A percentile compares a stretch with the other conserved stretches of the same genome.
Conservation (phyloP, 2,888 invertebrate species). For the Nymphalis urticae region DNA sequence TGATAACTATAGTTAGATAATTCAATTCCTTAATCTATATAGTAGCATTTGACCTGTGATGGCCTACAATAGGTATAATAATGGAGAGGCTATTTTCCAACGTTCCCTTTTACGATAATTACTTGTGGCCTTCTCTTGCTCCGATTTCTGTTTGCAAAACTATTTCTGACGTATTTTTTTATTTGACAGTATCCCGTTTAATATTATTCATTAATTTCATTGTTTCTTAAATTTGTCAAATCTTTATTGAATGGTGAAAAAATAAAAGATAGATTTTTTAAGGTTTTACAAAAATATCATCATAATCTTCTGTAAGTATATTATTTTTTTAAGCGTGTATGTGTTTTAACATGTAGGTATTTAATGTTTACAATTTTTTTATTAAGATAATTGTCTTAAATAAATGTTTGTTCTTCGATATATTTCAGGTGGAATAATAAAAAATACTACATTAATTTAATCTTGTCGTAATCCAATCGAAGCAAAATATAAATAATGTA, state of each 20-base stretch:
- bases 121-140: conserved; percentile 48
- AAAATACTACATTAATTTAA: too few species aligned
- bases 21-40: conserved; percentile 41
- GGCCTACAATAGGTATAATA: conserved; percentile 49
- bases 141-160: conserved; percentile 43
- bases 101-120: conserved; percentile 62
- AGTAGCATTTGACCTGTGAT: conserved; percentile 52
- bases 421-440: too few species aligned
- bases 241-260: neutral
- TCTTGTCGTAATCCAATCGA: too few species aligned
- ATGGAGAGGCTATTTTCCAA: conserved; percentile 50
- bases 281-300: neutral
- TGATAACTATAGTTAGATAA: conserved; percentile 32
- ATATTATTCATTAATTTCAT: conserved; percentile 16
- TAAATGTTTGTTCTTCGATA: too few species aligned
- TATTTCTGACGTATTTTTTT: conserved; percentile 42
- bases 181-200: conserved; percentile 26
- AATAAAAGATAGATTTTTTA: neutral
- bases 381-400: too few species aligned
- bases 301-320: neutral
- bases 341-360: too few species aligned
- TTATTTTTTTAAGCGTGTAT: neutral
- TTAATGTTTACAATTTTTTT: too few species aligned
- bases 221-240: conserved; percentile 18
- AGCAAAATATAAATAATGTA: too few species aligned